Percentiles rank a stretch among this genome's conserved stretches.
phyloP scores from a whole-genome alignment of 1,140 invertebrate species.

The Drosophila sucinea region DNA sequence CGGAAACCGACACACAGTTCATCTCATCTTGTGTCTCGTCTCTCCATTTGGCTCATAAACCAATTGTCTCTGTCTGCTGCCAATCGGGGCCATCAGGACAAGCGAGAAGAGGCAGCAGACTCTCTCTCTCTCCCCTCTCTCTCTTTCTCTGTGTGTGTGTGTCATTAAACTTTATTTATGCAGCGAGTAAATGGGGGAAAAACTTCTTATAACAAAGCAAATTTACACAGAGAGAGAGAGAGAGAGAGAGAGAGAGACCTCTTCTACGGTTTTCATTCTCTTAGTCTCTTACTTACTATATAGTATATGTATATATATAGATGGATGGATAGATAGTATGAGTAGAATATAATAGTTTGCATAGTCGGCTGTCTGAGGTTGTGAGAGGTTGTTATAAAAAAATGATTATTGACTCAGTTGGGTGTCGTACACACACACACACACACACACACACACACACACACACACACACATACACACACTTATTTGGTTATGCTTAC shows the following conservation, averaged over 20 bases:
- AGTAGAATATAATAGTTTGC: conserved; percentile 11
- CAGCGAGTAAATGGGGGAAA: conserved; percentile 73
- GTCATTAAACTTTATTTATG: conserved; percentile 81
- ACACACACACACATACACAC: conserved; percentile 13
- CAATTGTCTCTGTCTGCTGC: conserved; percentile 48
- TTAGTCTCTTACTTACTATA: conserved; percentile 7
- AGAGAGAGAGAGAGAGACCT: neutral
- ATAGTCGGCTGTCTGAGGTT: neutral
- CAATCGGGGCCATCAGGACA: conserved; percentile 36
- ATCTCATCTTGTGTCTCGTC: no score
- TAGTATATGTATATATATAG: neutral
- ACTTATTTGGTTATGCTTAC: conserved; percentile 31
- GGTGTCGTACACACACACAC: conserved; percentile 11
- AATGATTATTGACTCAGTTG: conserved; percentile 55
- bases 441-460: conserved; percentile 26
- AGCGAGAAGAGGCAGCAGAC: no score
- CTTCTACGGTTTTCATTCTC: neutral
- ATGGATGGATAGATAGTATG: no score
- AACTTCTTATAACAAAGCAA: conserved; percentile 79
- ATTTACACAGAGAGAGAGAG: conserved; percentile 40
- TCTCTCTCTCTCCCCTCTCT: no score
- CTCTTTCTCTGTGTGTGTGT: conserved; percentile 26
- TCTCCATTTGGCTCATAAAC: conserved; percentile 38
- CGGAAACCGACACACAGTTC: neutral
- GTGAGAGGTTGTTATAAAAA: conserved; percentile 23